Evolutionary conservation across 2,888 invertebrate species (phyloP).

Genomic region (Acronicta alni): DNA sequence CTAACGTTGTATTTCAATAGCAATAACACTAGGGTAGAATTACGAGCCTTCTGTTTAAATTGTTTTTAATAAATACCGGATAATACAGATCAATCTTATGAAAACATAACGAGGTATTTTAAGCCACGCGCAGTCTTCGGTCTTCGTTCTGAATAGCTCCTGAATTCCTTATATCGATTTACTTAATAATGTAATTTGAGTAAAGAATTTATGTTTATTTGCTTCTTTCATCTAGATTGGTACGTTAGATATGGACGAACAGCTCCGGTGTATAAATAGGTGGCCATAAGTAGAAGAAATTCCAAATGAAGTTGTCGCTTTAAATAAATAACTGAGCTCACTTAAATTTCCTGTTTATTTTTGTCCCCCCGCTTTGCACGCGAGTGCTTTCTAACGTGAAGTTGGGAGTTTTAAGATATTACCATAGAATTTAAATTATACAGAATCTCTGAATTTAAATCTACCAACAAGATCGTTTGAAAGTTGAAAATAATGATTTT

Average conservation of each 20-base stretch:
- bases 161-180: constrained; percentile 25
- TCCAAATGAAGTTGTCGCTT: constrained; percentile 77
- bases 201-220: constrained; percentile 28
- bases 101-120: constrained; percentile 30
- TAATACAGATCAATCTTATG: constrained; percentile 22
- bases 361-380: constrained; percentile 70
- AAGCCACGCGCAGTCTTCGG: constrained; percentile 11
- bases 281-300: constrained; percentile 75
- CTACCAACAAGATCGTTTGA: neutral
- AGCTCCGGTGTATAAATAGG: constrained; percentile 66
- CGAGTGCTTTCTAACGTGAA: constrained; percentile 70
- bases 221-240: constrained; percentile 18
- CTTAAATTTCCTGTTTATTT: constrained; percentile 85
- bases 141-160: constrained; percentile 4
- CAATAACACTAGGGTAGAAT: constrained; percentile 52
- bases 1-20: constrained; percentile 51
- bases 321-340: constrained; percentile 80
- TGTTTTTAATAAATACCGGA: constrained; percentile 26
- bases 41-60: constrained; percentile 31
- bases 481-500: no score
- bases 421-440: constrained; percentile 57
- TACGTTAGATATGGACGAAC: constrained; percentile 26
- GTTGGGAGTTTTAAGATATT: constrained; percentile 63
- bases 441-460: constrained; percentile 18
- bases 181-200: constrained; percentile 39